Evolutionary conservation across 2,113 vertebrate species (phyloP), one percentile per base, ranked within the genome.

Genomic region (Tautogolabrus adspersus): DNA sequence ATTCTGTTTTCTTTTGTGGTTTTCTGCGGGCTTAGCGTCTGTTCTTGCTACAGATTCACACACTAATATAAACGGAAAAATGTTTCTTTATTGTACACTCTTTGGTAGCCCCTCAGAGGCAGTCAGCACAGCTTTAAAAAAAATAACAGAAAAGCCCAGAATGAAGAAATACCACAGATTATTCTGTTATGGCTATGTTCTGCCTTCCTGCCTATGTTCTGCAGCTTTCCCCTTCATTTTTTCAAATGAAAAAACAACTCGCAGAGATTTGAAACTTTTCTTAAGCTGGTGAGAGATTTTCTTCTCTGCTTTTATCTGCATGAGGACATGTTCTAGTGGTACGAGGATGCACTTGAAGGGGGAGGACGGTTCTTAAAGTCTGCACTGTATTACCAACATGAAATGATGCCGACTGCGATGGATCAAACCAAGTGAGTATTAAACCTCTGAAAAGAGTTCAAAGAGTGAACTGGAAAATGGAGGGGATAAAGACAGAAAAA

Each of bases 291-390:
- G 7, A 21, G 49, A 52, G 49, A 52, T 52, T 52, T 52, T 51
- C 30, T 5, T 19, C 49, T 61, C 70, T 66, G 18, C 66, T 58
- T 72, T 69, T 49, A 88, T 83, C 70, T 54, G 58, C 44, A 63
- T 44, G 47, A 49, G 66, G 19, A 77, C 47, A 61, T 67, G 18
- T 37, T 61, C 16, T 10, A n/a, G 23, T 23, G 16, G 46, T 51
- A 9, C 21, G 23, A 78, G 46, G 46, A 64, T 30, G 52, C 19
- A 58, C 44, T 62, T 22, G 37, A 21, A 51, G 23, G 22, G 18
- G 8, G n/a, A 26, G 54, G 6, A 26, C 23, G 57, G 34, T 38
- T 56, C 30, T 40, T 66, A 79, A 56, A 49, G 38, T 30, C 40
- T 65, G 59, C 64, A 57, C 40, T 62, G 60, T 61, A 42, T 59